These are phyloP conservation scores for Piaya cayana DNA, from an alignment of 2,113 vertebrate species.

Conservation along the genomic window DNA sequence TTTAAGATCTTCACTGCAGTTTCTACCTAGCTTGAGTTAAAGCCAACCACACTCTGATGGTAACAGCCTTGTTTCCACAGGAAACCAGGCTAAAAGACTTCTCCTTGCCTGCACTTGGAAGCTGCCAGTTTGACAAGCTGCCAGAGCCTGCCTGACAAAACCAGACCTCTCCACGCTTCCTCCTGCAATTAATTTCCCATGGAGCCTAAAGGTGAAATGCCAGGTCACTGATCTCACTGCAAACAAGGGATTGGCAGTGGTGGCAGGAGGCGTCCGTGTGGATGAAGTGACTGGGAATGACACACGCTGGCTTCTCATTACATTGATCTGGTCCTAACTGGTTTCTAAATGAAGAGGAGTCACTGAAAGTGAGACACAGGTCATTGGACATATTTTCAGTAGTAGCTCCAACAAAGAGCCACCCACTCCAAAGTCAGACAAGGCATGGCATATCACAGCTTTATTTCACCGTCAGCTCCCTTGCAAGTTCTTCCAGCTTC, in stretches of 20 bases:
- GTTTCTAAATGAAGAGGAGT: not conserved
- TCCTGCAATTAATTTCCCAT: not conserved
- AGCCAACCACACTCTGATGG: not conserved
- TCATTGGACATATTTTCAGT: not conserved
- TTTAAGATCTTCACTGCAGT: not conserved
- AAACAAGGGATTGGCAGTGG: not conserved
- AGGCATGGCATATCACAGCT: not conserved
- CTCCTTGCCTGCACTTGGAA: not conserved
- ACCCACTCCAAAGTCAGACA: not conserved
- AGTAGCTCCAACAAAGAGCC: not conserved
- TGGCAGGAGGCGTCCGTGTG: not conserved
- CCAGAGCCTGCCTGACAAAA: not conserved
- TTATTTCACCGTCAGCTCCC: not conserved
- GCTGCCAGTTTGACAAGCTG: slow-evolving; percentile 1
- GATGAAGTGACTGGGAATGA: not conserved
- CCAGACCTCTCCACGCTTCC: not conserved
- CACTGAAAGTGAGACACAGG: not conserved
- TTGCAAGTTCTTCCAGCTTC: not conserved
- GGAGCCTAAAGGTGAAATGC: not conserved
- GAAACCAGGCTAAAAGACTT: not conserved
- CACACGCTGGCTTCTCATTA: not conserved
- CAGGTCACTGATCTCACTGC: not conserved
- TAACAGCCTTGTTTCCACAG: not conserved
- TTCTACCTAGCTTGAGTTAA: not conserved
- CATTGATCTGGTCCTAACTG: not conserved